Evolutionary conservation across 2,113 vertebrate genomes (phyloP).

Genomic region (Haemorhous mexicanus): DNA sequence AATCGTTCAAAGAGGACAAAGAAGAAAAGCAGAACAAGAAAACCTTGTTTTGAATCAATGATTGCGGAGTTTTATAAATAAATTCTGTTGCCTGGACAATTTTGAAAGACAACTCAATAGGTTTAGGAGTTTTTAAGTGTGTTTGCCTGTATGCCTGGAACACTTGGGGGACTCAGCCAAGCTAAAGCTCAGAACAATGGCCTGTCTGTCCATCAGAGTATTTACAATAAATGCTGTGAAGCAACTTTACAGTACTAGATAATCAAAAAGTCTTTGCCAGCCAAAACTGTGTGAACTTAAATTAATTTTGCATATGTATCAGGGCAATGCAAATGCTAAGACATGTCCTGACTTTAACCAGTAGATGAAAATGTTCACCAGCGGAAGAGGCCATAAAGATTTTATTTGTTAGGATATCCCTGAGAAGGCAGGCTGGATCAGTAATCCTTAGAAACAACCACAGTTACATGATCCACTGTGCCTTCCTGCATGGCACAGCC

Average conservation of each 20-base stretch:
- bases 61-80: slow-evolving; percentile 65
- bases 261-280: background rate
- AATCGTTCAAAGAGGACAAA: slow-evolving; percentile 66
- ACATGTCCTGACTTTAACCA: background rate
- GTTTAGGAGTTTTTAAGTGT: slow-evolving; percentile 55
- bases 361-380: slow-evolving; percentile 40
- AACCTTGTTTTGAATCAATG: slow-evolving; percentile 67
- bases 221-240: background rate
- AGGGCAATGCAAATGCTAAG: background rate
- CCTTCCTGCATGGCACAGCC: slow-evolving; percentile 61
- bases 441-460: slow-evolving; percentile 39
- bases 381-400: slow-evolving; percentile 47
- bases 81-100: slow-evolving; percentile 67
- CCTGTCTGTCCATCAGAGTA: slow-evolving; percentile 25
- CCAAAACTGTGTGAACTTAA: background rate
- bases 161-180: slow-evolving; percentile 44
- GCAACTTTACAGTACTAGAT: slow-evolving; percentile 24
- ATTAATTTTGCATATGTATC: slow-evolving; percentile 27
- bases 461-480: slow-evolving; percentile 30
- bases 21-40: slow-evolving; percentile 66
- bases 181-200: slow-evolving; percentile 56
- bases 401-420: slow-evolving; percentile 61
- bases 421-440: slow-evolving; percentile 49
- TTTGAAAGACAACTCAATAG: slow-evolving; percentile 66
- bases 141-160: slow-evolving; percentile 46